Percentiles rank a stretch among this genome's conserved stretches.
Evolutionary conservation across 64 coral and sea anemone genomes (phyloP).

Genomic region (Dendronephthya gigantea): DNA sequence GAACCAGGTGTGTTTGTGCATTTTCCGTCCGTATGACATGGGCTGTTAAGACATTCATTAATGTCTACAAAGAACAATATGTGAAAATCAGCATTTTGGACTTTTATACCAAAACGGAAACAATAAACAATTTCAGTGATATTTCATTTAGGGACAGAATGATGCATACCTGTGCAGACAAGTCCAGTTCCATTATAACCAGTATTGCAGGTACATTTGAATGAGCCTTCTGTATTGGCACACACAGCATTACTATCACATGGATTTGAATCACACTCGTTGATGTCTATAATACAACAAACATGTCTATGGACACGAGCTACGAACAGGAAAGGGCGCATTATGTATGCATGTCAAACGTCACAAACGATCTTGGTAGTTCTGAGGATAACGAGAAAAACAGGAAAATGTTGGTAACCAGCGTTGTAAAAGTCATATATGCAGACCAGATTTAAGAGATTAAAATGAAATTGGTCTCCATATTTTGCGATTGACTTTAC

Average conservation of each 20-base stretch:
- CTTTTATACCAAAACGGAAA: not conserved
- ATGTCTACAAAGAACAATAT: not conserved
- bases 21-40: not conserved
- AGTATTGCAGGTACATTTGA: not conserved
- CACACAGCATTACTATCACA: not conserved
- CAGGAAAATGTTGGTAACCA: too few relatives aligned
- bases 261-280: not conserved
- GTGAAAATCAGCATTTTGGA: not conserved
- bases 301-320: not conserved
- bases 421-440: too few relatives aligned
- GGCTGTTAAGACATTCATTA: not conserved
- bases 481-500: too few relatives aligned
- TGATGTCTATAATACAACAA: constrained; percentile 1
- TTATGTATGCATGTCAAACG: too few relatives aligned
- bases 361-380: too few relatives aligned
- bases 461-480: too few relatives aligned
- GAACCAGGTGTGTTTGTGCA: not conserved
- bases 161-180: not conserved
- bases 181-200: not conserved
- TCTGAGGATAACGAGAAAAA: too few relatives aligned
- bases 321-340: too few relatives aligned
- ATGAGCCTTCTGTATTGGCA: not conserved
- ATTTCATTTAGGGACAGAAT: not conserved
- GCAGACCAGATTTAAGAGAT: too few relatives aligned
- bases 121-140: not conserved